phyloP scores from a whole-genome alignment of 30 jellyfish, hydroid and myxozoan genomes.

The Calvadosia cruxmelitensis region DNA sequence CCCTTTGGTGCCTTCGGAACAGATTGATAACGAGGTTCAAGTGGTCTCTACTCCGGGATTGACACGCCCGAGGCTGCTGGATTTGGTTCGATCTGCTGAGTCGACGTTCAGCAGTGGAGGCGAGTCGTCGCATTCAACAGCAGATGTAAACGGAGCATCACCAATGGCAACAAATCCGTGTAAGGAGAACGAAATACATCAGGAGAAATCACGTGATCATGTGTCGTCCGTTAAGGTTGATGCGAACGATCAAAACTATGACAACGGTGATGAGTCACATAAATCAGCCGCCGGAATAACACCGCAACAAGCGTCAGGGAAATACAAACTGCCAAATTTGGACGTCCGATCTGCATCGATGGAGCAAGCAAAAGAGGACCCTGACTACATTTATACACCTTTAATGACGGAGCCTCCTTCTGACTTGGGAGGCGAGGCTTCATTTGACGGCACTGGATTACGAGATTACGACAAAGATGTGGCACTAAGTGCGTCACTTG shows the following conservation, averaged over 20 bases:
- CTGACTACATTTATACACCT: slow-evolving; percentile 55
- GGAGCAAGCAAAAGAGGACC: background rate
- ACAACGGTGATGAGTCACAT: slow-evolving; percentile 2
- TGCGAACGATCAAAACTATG: slow-evolving; percentile 10
- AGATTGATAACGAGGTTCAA: background rate
- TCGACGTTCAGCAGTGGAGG: background rate
- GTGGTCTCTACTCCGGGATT: background rate
- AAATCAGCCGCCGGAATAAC: background rate
- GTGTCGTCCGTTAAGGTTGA: background rate
- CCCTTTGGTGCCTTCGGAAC: background rate
- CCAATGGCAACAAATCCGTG: background rate
- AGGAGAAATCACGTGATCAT: background rate
- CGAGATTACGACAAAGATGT: slow-evolving; percentile 40
- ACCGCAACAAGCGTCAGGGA: background rate
- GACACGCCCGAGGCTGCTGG: background rate
- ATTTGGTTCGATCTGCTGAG: background rate
- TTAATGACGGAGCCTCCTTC: slow-evolving; percentile 11
- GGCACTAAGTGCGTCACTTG: slow-evolving; percentile 39
- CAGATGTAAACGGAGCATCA: background rate
- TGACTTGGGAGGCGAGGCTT: slow-evolving; percentile 7
- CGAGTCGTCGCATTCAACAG: background rate
- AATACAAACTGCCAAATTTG: background rate
- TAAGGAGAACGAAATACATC: background rate
- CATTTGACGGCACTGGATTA: slow-evolving; percentile 39
- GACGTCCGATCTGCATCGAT: background rate